A percentile compares a stretch with the other conserved stretches of the same genome.
phyloP scores from a whole-genome alignment of 2,797 vertebrate species.

The Pantherophis alleghaniensis region DNA sequence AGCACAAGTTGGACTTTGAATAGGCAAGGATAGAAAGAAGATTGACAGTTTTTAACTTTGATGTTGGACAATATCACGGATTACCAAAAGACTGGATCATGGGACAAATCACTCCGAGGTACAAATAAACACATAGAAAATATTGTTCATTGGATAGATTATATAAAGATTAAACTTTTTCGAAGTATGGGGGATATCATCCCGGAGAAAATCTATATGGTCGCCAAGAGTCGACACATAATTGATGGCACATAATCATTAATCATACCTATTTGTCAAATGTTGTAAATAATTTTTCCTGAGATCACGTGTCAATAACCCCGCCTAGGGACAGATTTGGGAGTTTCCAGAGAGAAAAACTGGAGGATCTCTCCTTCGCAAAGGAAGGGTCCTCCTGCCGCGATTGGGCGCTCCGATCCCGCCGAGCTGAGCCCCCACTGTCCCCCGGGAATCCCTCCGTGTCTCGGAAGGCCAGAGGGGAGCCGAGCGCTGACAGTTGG shows the following conservation, averaged over 20 bases:
- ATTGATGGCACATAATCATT: neutral
- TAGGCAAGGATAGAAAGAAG: neutral
- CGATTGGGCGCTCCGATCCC: neutral
- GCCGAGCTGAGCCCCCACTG: too few species aligned
- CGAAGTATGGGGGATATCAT: neutral
- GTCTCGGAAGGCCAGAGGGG: neutral
- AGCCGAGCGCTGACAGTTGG: neutral
- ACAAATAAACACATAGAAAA: neutral
- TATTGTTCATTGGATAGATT: neutral
- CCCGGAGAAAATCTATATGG: neutral
- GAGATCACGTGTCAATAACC: neutral
- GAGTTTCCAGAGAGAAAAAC: neutral
- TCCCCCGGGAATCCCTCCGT: neutral
- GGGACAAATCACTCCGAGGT: neutral
- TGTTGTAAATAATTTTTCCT: neutral
- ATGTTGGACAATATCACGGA: neutral
- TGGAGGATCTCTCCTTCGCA: neutral
- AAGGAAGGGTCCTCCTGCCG: neutral
- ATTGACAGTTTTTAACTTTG: neutral
- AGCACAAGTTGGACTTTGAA: neutral
- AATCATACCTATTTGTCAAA: neutral
- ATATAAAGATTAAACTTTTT: neutral
- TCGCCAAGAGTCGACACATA: neutral
- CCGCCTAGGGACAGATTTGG: neutral
- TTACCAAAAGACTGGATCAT: neutral